Evolutionary conservation across 2,113 vertebrate genomes (phyloP).

Genomic region (Proterorhinus semilunaris): DNA sequence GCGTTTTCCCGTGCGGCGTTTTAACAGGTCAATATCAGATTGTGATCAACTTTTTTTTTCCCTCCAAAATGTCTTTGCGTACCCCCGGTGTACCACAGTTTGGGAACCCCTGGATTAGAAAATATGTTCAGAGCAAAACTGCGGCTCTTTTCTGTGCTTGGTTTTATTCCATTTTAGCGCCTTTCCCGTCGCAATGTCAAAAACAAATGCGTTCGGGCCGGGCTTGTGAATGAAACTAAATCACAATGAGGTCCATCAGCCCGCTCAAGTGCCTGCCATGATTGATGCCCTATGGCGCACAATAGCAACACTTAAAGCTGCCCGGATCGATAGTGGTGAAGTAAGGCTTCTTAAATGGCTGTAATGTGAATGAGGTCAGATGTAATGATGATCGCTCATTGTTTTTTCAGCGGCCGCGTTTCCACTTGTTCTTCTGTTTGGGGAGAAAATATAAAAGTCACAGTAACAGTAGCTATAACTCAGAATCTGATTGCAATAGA

Average conservation of each 20-base stretch:
- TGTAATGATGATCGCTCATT: conserved; percentile 9
- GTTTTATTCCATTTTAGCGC: not conserved
- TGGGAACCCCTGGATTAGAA: too few species aligned
- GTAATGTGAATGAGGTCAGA: conserved; percentile 7
- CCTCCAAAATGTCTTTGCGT: too few species aligned
- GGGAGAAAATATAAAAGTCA: not conserved
- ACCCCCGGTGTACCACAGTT: too few species aligned
- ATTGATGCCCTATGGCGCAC: conserved; percentile 1
- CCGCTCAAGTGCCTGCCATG: conserved; percentile 2
- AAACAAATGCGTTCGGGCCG: not conserved
- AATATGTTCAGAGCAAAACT: too few species aligned
- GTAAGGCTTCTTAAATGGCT: conserved; percentile 1
- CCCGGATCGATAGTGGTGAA: not conserved
- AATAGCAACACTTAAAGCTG: conserved; percentile 2
- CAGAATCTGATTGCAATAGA: not conserved
- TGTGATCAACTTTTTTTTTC: too few species aligned
- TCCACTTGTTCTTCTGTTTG: not conserved
- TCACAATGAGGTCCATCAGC: not conserved
- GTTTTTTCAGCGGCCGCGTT: not conserved
- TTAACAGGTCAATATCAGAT: too few species aligned
- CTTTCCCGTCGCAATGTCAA: not conserved
- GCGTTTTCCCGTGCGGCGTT: too few species aligned
- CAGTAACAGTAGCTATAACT: not conserved
- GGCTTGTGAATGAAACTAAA: not conserved
- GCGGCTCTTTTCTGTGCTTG: too few species aligned